Evolutionary conservation across 2,113 vertebrate species (phyloP).

Genomic region (Phainopepla nitens): DNA sequence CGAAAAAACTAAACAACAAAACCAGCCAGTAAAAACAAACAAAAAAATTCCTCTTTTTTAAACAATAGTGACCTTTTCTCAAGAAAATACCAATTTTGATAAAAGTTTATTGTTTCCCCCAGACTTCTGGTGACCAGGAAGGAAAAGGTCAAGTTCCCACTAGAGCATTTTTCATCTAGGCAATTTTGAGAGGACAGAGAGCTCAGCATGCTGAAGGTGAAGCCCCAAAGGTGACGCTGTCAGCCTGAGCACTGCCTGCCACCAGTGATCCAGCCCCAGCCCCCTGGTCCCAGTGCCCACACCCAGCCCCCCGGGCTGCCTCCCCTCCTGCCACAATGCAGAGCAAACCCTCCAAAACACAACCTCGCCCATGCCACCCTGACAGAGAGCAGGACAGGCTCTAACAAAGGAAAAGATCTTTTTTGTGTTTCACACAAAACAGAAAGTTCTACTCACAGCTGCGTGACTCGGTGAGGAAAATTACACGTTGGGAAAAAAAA

Average conservation of each 20-base stretch:
- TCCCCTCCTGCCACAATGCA: not conserved
- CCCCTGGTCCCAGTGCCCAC: not conserved
- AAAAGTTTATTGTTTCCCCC: not conserved
- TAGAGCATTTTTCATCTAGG: not conserved
- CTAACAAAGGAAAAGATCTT: not conserved
- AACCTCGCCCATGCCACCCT: accelerated
- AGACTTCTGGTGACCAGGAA: not conserved
- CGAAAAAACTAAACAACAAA: not conserved
- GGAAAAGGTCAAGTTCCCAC: not conserved
- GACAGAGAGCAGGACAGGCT: not conserved
- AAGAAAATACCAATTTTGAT: slow-evolving; percentile 2
- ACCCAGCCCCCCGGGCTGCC: accelerated
- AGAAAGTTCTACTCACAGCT: not conserved
- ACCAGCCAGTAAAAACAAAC: not conserved
- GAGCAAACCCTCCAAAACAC: not conserved
- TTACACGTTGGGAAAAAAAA: not conserved
- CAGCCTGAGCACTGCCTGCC: not conserved
- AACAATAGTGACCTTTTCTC: slow-evolving; percentile 16
- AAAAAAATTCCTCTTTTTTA: not conserved
- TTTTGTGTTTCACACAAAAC: not conserved
- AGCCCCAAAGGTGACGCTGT: not conserved
- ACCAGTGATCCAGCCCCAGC: not conserved
- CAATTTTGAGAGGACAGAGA: not conserved
- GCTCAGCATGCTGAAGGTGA: not conserved
- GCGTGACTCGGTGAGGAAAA: not conserved